phyloP scores from a whole-genome alignment of 2,797 vertebrate species.

The Sarcoramphus papa region DNA sequence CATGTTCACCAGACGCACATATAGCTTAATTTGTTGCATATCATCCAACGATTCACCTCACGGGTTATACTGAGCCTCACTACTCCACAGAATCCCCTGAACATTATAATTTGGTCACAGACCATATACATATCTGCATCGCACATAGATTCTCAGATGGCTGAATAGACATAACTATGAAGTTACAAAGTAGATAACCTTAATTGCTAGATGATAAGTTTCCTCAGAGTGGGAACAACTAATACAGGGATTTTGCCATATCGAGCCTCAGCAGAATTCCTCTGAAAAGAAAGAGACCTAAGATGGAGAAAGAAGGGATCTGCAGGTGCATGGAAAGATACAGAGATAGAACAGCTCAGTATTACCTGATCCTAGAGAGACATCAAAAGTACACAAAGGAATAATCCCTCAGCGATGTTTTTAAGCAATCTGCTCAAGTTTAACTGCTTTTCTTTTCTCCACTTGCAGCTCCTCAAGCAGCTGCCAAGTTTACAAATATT shows the following conservation, averaged over 20 bases:
- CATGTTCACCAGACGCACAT: background rate
- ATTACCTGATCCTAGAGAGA: background rate
- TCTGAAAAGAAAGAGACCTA: background rate
- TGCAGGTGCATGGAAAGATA: background rate
- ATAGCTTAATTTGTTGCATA: background rate
- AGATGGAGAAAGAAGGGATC: background rate
- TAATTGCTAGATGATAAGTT: background rate
- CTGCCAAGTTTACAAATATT: conserved; percentile 58
- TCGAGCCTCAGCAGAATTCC: background rate
- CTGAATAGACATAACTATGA: background rate
- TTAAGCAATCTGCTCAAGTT: background rate
- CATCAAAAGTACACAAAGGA: background rate
- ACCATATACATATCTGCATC: background rate
- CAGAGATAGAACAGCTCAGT: background rate
- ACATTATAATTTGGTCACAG: background rate
- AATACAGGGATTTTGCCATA: background rate
- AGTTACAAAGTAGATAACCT: background rate
- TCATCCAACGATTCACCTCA: background rate
- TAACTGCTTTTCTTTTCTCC: background rate
- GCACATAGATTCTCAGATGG: background rate
- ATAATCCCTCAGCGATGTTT: background rate
- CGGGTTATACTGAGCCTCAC: background rate
- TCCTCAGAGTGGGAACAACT: background rate
- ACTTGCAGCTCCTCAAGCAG: conserved; percentile 20
- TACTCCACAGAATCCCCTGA: background rate